A percentile compares a stretch with the other conserved stretches of the same genome.
Conservation (phyloP, 2,113 vertebrate genomes). For the Astur gentilis region DNA sequence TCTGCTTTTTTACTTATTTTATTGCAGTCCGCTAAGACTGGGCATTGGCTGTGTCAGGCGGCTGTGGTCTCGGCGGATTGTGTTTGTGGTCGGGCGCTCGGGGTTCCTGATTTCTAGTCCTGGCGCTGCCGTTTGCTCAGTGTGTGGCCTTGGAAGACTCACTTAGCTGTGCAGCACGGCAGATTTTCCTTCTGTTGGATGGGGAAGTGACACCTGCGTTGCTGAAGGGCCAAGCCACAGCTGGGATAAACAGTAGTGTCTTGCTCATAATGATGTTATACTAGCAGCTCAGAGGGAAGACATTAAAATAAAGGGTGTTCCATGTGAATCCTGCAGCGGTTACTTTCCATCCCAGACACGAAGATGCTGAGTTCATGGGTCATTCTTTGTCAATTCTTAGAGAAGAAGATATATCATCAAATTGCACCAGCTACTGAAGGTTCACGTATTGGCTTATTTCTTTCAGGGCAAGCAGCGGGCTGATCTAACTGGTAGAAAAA, state of each 20-base stretch:
- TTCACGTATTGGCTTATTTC: background rate
- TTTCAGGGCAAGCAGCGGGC: background rate
- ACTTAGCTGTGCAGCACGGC: background rate
- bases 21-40: background rate
- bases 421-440: background rate
- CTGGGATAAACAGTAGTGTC: background rate
- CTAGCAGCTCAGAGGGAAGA: background rate
- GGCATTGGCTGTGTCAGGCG: constrained; percentile 35
- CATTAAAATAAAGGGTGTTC: background rate
- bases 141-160: constrained; percentile 56
- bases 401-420: background rate
- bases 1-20: background rate
- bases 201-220: constrained; percentile 12
- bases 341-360: background rate
- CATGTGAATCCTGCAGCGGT: background rate
- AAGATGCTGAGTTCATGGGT: background rate
- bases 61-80: background rate
- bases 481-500: background rate
- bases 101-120: constrained; percentile 4
- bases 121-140: background rate
- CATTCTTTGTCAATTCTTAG: background rate
- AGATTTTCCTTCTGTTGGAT: background rate
- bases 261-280: background rate
- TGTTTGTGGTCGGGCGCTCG: constrained; percentile 3
- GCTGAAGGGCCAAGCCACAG: constrained; percentile 5